phyloP scores from a whole-genome alignment of 1,140 invertebrate species.

The Eriocheir sinensis region DNA sequence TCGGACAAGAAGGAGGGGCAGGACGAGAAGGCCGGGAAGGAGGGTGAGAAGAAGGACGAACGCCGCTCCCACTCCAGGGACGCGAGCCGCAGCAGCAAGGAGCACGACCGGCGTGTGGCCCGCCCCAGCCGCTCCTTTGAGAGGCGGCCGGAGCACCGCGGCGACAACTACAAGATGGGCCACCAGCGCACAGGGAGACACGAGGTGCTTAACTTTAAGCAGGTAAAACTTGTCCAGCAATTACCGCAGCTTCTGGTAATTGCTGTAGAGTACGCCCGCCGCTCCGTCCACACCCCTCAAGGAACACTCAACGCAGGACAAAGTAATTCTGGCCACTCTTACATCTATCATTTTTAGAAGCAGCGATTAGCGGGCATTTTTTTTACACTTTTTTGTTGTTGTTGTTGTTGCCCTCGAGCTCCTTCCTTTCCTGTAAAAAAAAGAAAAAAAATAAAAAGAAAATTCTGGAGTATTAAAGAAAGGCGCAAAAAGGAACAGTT shows the following conservation, averaged over 20 bases:
- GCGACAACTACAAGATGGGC: not conserved
- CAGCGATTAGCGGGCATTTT: too few relatives aligned
- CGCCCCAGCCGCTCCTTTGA: conserved; percentile 59
- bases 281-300: too few relatives aligned
- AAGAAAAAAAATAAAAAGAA: too few relatives aligned
- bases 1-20: conserved; percentile 64
- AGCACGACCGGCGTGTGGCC: conserved; percentile 54
- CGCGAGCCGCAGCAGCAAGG: conserved; percentile 43
- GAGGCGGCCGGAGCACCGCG: conserved; percentile 43
- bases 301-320: too few relatives aligned
- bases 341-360: too few relatives aligned
- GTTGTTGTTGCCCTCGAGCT: too few relatives aligned
- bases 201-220: conserved; percentile 69
- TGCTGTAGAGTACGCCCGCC: too few relatives aligned
- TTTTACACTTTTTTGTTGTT: too few relatives aligned
- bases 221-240: conserved; percentile 56
- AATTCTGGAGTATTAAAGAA: too few relatives aligned
- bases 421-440: too few relatives aligned
- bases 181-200: conserved; percentile 37
- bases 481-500: too few relatives aligned
- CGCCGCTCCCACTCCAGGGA: conserved; percentile 60
- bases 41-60: conserved; percentile 66
- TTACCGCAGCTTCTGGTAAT: not conserved
- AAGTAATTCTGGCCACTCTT: too few relatives aligned
- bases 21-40: conserved; percentile 57